phyloP scores from a whole-genome alignment of 2,797 vertebrate species.

The Onychomys torridus region DNA sequence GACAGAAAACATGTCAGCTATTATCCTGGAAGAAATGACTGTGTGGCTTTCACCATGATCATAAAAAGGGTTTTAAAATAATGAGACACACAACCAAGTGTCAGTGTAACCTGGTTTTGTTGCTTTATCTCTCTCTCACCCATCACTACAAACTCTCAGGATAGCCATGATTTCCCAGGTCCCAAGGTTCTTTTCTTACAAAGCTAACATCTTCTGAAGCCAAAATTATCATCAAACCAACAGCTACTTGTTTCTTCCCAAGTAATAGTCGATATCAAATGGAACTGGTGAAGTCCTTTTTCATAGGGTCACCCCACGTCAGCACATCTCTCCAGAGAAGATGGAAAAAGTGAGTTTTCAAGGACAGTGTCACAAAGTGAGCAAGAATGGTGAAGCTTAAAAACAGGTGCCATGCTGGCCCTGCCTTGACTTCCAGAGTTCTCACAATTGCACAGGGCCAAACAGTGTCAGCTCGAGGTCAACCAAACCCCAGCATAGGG shows the following conservation, averaged over 20 bases:
- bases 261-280: not conserved
- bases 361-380: not conserved
- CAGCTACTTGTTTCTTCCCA: not conserved
- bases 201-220: not conserved
- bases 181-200: not conserved
- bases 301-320: not conserved
- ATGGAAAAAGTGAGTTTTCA: not conserved
- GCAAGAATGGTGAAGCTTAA: not conserved
- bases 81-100: not conserved
- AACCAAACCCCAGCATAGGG: conserved; percentile 51
- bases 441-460: not conserved
- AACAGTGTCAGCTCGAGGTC: not conserved
- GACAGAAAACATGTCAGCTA: not conserved
- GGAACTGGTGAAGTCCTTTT: not conserved
- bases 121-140: not conserved
- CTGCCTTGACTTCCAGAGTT: not conserved
- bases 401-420: not conserved
- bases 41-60: not conserved
- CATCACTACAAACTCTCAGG: not conserved
- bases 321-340: not conserved
- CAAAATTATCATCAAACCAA: not conserved
- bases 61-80: not conserved
- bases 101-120: not conserved
- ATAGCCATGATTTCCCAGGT: not conserved
- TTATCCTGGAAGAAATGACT: conserved; percentile 10